Evolutionary conservation across 2,888 invertebrate species (phyloP).

Genomic region (Endotricha flammealis): DNA sequence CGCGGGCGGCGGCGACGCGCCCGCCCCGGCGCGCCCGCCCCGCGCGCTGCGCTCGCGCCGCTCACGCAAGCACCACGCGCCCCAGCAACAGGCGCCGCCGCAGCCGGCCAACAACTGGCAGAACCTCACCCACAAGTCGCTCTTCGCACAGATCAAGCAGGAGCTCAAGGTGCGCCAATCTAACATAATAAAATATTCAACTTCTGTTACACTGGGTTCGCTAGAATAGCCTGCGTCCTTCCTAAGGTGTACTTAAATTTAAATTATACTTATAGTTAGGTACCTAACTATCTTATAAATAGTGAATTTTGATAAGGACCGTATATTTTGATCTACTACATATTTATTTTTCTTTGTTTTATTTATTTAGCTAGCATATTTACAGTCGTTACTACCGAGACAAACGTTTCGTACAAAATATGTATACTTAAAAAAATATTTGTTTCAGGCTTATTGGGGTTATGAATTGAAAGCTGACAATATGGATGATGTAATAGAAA

Average conservation of each 20-base stretch:
- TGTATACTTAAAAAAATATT: not conserved
- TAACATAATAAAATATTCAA: no score
- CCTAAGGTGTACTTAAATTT: no score
- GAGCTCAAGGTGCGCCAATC: slow-evolving; percentile 79
- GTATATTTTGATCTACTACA: not conserved
- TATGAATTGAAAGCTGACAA: slow-evolving; percentile 89
- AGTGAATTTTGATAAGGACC: not conserved
- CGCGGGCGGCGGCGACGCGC: slow-evolving; percentile 62
- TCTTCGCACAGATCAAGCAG: slow-evolving; percentile 92
- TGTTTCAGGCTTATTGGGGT: slow-evolving; percentile 88
- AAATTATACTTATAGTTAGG: no score
- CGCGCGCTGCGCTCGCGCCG: slow-evolving; percentile 30
- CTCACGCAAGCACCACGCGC: slow-evolving; percentile 23
- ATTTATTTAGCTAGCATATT: no score
- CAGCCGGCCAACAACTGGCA: slow-evolving; percentile 84
- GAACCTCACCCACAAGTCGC: slow-evolving; percentile 87
- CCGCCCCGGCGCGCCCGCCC: slow-evolving; percentile 55
- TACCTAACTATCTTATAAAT: no score
- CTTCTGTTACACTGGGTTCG: no score
- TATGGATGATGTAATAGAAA: slow-evolving; percentile 87
- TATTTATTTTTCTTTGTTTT: not conserved
- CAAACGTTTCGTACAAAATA: no score
- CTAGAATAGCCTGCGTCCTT: no score
- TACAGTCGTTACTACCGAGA: no score
- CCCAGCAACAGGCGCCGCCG: slow-evolving; percentile 43